phyloP scores from a whole-genome alignment of 92 coral and sea anemone genomes.

The Diadumene lineata region DNA sequence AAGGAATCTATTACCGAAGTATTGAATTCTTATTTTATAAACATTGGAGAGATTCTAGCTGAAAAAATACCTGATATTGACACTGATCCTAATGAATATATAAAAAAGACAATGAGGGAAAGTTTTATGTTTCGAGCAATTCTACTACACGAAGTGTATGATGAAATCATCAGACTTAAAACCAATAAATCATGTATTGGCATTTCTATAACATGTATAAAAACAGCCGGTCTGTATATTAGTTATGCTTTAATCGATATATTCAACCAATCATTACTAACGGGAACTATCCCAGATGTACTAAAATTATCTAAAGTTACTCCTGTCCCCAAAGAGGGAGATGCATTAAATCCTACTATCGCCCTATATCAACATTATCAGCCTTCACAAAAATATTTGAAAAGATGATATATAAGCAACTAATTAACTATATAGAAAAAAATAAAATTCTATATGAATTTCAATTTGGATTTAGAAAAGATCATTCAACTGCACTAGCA shows the following conservation, averaged over 20 bases:
- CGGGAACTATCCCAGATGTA: conserved; percentile 39
- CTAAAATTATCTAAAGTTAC: conserved; percentile 47
- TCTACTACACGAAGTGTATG: conserved; percentile 21
- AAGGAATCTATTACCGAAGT: conserved; percentile 11
- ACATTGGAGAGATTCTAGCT: conserved; percentile 34
- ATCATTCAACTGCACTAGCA: too few species aligned
- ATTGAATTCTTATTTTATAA: conserved; percentile 31
- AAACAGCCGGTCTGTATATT: conserved; percentile 30
- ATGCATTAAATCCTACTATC: conserved; percentile 15
- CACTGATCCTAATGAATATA: conserved; percentile 14
- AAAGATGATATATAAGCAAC: conserved; percentile 43
- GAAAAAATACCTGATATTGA: conserved; percentile 11
- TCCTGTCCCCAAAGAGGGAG: conserved; percentile 46
- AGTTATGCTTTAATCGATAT: conserved; percentile 34
- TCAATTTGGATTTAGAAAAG: too few species aligned
- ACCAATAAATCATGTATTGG: conserved; percentile 37
- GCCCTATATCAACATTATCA: conserved; percentile 50
- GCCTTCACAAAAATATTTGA: conserved; percentile 43
- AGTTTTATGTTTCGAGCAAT: conserved; percentile 35
- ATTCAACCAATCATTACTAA: conserved; percentile 34
- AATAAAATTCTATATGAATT: conserved; percentile 25
- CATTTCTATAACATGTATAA: conserved; percentile 27
- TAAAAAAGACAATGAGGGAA: conserved; percentile 15
- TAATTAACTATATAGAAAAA: conserved; percentile 32
- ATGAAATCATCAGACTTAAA: conserved; percentile 23